These are phyloP conservation scores for Brachionus plicatilis DNA, from an alignment of 1,140 invertebrate genomes.

Conservation along the genomic window DNA sequence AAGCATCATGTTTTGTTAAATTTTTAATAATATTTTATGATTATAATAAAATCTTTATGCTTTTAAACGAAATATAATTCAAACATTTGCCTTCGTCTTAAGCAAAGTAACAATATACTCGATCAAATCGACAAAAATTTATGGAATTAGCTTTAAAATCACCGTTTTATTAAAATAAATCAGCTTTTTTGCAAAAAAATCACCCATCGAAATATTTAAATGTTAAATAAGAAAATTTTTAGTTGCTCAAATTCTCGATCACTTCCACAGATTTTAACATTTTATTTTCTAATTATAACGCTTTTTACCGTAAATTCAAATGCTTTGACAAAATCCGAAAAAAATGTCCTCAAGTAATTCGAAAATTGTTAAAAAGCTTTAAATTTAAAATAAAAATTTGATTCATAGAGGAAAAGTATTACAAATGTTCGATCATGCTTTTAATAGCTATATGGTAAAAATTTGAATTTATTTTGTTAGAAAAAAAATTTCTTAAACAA, in stretches of 20 bases:
- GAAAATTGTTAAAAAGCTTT: neutral
- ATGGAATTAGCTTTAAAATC: neutral
- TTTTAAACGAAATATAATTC: neutral
- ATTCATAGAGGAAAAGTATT: constrained; percentile 70
- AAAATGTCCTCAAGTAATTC: constrained; percentile 24
- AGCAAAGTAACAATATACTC: neutral
- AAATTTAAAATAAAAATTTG: neutral
- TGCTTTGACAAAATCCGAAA: constrained; percentile 8
- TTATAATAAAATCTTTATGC: constrained; percentile 2
- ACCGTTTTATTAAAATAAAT: neutral
- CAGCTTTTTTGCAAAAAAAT: neutral
- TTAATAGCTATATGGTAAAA: constrained; percentile 82
- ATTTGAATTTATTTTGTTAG: constrained; percentile 19
- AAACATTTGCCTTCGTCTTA: neutral
- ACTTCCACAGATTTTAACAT: neutral
- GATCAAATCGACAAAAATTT: neutral
- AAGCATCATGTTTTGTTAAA: neutral
- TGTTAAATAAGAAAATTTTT: neutral
- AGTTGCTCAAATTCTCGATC: neutral
- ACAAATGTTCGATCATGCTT: constrained; percentile 97
- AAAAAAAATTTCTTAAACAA: constrained; percentile 18
- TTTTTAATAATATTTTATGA: constrained; percentile 5
- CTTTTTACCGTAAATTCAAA: neutral
- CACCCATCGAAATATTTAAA: neutral
- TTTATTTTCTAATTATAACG: neutral